Base-by-base conservation (phyloP, 2,888 invertebrate genomes). In the Ormyrus rosae region DNA sequence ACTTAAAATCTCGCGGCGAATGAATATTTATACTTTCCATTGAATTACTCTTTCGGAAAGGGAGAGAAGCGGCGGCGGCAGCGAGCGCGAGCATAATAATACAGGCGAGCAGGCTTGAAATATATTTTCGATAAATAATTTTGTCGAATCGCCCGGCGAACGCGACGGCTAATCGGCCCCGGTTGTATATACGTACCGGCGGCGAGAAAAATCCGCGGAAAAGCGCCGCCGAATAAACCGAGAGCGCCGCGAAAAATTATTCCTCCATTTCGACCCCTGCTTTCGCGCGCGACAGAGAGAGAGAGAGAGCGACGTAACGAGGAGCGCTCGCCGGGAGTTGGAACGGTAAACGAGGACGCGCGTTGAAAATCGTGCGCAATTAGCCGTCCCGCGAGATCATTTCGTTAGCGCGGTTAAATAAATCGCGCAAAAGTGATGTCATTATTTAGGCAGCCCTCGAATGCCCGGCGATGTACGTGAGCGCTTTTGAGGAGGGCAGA, bases 11-110 rank as follows among this genome's bases (percentile, higher is more conserved):
- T 84, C 84, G 34, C 34, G 83, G 84, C 89, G 89, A 90, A 90
- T 90, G 90, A 90, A 90, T 90, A 90, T 90, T 90, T 90, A 90
- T 90, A 90, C 88, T 90, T 90, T 89, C 89, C 89, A 90, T 89
- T 90, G 90, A 90, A 90, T 90, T 89, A 89, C 90, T 89, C 89
- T 89, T 90, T 89, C 87, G 50, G 87, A 50, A 8, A 19, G n/a
- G 9, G 51, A 19, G 34, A 51, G 13, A 9, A 34, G 6, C 10
- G 11, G 61, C 11, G 56, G 1, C 34, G 56, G 45, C n/a, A 5
- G 48, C 10, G 45, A 56, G 34, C 65, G 61, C 64, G 50, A 45
- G 77, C 68, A 71, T 79, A 78, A 78, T 81, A 81, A 81, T 78
- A 34, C 34, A 34, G 34, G 45, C 61, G 63, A 50, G 51, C 53